These are phyloP conservation scores for Harpalus rubripes DNA, from an alignment of 2,888 invertebrate species.

Conservation along the genomic window DNA sequence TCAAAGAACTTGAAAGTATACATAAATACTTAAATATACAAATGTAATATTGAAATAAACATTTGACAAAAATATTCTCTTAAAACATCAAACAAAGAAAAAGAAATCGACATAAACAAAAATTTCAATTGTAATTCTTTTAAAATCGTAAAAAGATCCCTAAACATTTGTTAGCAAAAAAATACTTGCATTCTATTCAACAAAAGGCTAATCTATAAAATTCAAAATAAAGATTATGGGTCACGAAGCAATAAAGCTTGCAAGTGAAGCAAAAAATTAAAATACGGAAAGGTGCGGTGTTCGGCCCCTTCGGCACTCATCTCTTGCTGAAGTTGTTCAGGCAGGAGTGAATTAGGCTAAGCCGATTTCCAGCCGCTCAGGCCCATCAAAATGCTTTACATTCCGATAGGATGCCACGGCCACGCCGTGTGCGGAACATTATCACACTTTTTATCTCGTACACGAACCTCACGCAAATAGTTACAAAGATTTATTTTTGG, in stretches of 20 bases:
- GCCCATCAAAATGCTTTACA: constrained; percentile 45
- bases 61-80: too few relatives aligned
- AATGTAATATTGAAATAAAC: too few relatives aligned
- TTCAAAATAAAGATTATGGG: constrained; percentile 30
- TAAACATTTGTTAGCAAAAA: too few relatives aligned
- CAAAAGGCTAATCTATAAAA: constrained; percentile 43
- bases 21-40: too few relatives aligned
- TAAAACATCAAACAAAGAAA: too few relatives aligned
- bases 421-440: background rate
- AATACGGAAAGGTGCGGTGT: constrained; percentile 44
- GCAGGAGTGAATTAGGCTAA: constrained; percentile 55
- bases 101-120: too few relatives aligned
- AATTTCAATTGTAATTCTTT: too few relatives aligned
- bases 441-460: background rate
- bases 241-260: constrained; percentile 54
- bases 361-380: constrained; percentile 42
- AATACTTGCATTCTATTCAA: background rate
- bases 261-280: constrained; percentile 62
- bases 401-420: background rate
- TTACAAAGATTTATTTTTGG: too few relatives aligned
- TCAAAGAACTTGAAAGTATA: too few relatives aligned
- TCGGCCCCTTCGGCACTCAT: background rate
- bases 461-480: too few relatives aligned
- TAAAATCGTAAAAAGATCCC: too few relatives aligned
- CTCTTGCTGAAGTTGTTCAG: constrained; percentile 40